Percentiles rank a stretch among this genome's conserved stretches.
Evolutionary conservation across 1,140 invertebrate species (phyloP).

Genomic region (Lethrus apterus): DNA sequence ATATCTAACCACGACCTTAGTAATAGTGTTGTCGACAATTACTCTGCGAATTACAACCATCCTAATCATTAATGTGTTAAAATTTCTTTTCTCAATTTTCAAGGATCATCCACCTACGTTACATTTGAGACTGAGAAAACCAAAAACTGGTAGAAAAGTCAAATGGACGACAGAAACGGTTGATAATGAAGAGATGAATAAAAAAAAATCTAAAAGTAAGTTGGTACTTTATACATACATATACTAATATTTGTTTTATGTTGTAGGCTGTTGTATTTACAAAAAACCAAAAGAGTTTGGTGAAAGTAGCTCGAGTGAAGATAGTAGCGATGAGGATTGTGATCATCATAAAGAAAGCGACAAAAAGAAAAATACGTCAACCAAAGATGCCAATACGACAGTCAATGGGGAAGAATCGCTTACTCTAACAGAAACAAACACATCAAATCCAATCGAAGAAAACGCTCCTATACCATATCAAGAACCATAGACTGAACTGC

Average conservation of each 20-base stretch:
- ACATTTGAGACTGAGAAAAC: conserved; percentile 64
- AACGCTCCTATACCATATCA: too few relatives aligned
- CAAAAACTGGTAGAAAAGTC: conserved; percentile 70
- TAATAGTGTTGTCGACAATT: too few relatives aligned
- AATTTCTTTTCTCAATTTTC: conserved; percentile 4
- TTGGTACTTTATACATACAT: conserved; percentile 6
- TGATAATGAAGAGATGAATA: conserved; percentile 88
- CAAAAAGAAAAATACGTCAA: conserved; percentile 51
- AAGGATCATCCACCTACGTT: conserved; percentile 58
- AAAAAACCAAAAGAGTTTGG: conserved; percentile 72
- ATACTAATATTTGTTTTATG: conserved; percentile 5
- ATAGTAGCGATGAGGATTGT: conserved; percentile 68
- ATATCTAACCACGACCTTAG: too few relatives aligned
- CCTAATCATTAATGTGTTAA: too few relatives aligned
- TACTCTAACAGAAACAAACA: too few relatives aligned
- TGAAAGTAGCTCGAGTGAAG: conserved; percentile 74
- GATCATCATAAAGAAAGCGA: conserved; percentile 80
- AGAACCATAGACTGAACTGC: too few relatives aligned
- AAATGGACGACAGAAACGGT: conserved; percentile 82
- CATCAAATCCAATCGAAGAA: too few relatives aligned
- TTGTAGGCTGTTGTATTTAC: conserved; percentile 82
- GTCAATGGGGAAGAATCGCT: neutral
- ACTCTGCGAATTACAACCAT: too few relatives aligned
- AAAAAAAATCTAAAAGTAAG: conserved; percentile 92
- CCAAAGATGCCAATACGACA: neutral